These are phyloP conservation scores for Circaetus gallicus DNA, from an alignment of 2,113 vertebrate species.

Conservation along the genomic window DNA sequence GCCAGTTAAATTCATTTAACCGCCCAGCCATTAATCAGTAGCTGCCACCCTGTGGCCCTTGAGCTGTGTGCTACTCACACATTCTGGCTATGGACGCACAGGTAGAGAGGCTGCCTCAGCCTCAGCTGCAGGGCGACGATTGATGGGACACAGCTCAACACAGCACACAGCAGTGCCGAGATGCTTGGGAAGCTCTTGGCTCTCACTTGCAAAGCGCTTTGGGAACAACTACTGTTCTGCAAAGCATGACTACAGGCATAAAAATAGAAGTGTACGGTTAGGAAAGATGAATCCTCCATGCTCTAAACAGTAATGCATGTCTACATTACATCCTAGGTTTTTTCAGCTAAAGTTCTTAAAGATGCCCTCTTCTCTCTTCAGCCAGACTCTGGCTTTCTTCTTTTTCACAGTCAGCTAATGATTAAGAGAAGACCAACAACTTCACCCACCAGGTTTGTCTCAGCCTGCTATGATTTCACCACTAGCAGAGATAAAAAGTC, in stretches of 20 bases:
- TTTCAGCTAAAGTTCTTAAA: background rate
- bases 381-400: background rate
- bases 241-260: background rate
- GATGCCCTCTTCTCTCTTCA: background rate
- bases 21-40: background rate
- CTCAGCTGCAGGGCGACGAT: background rate
- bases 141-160: background rate
- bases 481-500: background rate
- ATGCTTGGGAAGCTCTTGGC: background rate
- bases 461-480: background rate
- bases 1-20: background rate
- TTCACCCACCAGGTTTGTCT: background rate
- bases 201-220: background rate
- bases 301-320: accelerated
- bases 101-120: background rate
- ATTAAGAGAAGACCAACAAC: background rate
- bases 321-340: background rate
- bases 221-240: background rate
- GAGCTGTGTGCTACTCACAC: background rate
- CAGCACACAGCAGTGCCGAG: accelerated
- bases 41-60: background rate
- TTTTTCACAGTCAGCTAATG: background rate
- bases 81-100: no score
- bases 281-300: background rate
- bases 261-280: background rate